Base-by-base conservation (phyloP, 2,888 invertebrate genomes). In the Mayetiola destructor region DNA sequence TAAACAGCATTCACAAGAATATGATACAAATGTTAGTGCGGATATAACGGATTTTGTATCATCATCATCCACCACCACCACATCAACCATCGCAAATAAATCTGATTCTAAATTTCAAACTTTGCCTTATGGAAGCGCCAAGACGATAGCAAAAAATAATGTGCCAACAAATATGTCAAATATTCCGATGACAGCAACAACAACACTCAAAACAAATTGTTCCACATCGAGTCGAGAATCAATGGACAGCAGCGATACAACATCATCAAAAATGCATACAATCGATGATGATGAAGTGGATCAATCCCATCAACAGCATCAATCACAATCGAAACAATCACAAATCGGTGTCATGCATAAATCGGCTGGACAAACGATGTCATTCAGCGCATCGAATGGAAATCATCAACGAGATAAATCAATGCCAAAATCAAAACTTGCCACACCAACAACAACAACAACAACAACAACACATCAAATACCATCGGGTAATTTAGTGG, bases 71-170 rank as follows among this genome's bases (percentile, higher is more conserved):
- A 55, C n/a, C n/a, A n/a, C n/a, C n/a, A n/a, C n/a, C n/a, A n/a
- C n/a, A n/a, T n/a, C n/a, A n/a, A n/a, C n/a, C n/a, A n/a, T n/a
- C n/a, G n/a, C 86, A 27, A 87, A 84, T 66, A 90, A 90, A 70
- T 85, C 84, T 58, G 90, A 92, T 71, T 89, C 85, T 40, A 94
- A 89, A 73, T 92, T 88, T 75, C 91, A 92, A 76, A 90, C 90
- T 29, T 75, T 92, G 72, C 91, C 92, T 64, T 88, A 89, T 74
- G 92, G 84, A n/a, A n/a, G n/a, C n/a, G 32, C 14, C 30, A 54
- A 23, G n/a, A 21, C 27, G 48, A n/a, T 1, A n/a, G 27, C 48
- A 2, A 48, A 48, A n/a, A 27, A 27, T 27, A 27, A 16, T 37
- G 4, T 16, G 37, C 9, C 37, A 10, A 16, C 37, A 12, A 37